A percentile compares a stretch with the other conserved stretches of the same genome.
phyloP scores from a whole-genome alignment of 2,113 vertebrate species.

The Labrus mixtus region DNA sequence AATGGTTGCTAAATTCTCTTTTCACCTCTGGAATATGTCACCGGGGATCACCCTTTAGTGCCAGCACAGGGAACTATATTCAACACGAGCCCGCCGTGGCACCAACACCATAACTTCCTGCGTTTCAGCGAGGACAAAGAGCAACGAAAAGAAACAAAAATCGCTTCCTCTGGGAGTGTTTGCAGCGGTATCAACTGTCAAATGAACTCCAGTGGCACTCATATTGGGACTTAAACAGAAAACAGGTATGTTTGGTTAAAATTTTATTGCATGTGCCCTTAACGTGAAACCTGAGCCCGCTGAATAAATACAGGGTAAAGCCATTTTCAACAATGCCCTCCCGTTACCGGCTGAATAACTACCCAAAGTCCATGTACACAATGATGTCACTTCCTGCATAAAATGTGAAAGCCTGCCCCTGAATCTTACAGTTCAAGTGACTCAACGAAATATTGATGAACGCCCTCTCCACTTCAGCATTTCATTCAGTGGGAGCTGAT shows the following conservation, averaged over 20 bases:
- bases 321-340: constrained; percentile 89
- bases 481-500: constrained; percentile 19
- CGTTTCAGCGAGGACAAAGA: constrained; percentile 70
- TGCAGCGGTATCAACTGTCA: constrained; percentile 82
- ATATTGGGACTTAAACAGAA: constrained; percentile 71
- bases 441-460: constrained; percentile 68
- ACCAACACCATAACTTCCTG: constrained; percentile 73
- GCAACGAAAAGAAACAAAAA: constrained; percentile 71
- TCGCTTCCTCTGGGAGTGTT: constrained; percentile 79
- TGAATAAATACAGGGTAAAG: constrained; percentile 85
- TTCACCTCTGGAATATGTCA: constrained; percentile 28
- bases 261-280: constrained; percentile 85
- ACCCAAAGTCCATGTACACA: constrained; percentile 84
- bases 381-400: constrained; percentile 91
- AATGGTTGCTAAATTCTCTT: constrained; percentile 16
- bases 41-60: constrained; percentile 17
- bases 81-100: constrained; percentile 52
- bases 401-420: constrained; percentile 68
- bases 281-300: constrained; percentile 79
- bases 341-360: constrained; percentile 84
- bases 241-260: constrained; percentile 86
- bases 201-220: constrained; percentile 76
- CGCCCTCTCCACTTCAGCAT: constrained; percentile 8
- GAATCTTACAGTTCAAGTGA: constrained; percentile 64
- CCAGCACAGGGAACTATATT: constrained; percentile 27